Evolutionary conservation across 2,888 invertebrate genomes (phyloP), one percentile per base, ranked within the genome.

Genomic region (Scaptomyza caliginosa): DNA sequence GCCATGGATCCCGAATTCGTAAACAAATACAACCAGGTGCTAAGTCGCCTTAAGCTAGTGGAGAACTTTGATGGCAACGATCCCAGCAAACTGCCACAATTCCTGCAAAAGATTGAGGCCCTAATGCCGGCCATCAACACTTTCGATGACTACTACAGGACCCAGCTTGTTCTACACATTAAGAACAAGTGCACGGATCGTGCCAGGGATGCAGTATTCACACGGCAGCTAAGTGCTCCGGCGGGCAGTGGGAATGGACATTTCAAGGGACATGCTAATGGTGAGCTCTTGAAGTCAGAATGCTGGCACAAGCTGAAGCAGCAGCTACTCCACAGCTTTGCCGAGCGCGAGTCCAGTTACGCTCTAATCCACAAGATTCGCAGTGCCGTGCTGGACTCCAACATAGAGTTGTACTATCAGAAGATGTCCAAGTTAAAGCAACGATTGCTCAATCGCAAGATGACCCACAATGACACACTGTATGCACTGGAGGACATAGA

Each of bases 141-240:
- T 21, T 83, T 83, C 57, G 88, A 83, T 30, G 83, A 85, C 4
- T 87, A 78, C 17, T 83, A 83, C 32, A 85, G 76, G 24, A 60
- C 71, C 0, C 86, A 85, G 51, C 64, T 83, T 8, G 49, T 83
- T 4, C 74, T 63, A 2, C 79, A 83, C 26, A 85, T 83, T 0
- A 83, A 87, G 46, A 87, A 87, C 45, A 83, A 83, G 24, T 83
- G 88, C 60, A 83, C 88, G 24, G 83, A 83, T 21, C 82, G 88
- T 6, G 83, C 83, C 2, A 6, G 82, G 1, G 88, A 83, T 16
- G 88, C 79, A 26, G 88, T 83, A 24, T 87, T 81, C 34, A 86
- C 65, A 0, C 65, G 81, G 0, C 81, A 81, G 36, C 38, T 80
- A 38, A 86, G 86, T 17, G 85, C 85, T 0, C 87, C 87, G 2